Base-by-base conservation (phyloP, 2,888 invertebrate species). In the Toxonevra muliebris region DNA sequence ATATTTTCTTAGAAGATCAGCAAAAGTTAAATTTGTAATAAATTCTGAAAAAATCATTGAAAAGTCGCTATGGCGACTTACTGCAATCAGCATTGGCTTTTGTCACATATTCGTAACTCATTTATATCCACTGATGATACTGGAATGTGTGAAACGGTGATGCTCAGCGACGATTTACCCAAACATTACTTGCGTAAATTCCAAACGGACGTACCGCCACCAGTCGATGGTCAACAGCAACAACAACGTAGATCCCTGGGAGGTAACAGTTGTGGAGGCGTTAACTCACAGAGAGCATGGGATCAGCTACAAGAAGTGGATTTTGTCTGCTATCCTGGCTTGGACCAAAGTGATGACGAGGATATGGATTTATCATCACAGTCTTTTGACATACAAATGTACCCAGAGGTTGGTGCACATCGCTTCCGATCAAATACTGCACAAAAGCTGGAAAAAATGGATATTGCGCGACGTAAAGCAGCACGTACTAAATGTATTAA, bases 81-180 rank as follows among this genome's bases (percentile, higher is more conserved):
- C 85, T 96, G 97, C 85, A 95, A 97, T 86, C 92, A 92, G 85
- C 92, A 93, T 78, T 97, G 97, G 93, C 88, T 98, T 59, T 88
- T 97, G 62, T 93, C 95, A 69, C 95, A 97, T 85, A 95, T 97
- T 74, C 89, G 95, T 67, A 96, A 97, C 85, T 96, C 96, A 11
- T 98, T 96, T 86, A 94, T 97, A 81, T 94, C 95, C 30, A 95
- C 96, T 20, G 97, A 98, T 87, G 97, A 97, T 85, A 96, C 97
- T 77, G 94, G 96, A 67, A 92, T 96, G 88, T 96, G 96, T 85
- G 97, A 97, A 85, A 90, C 93, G 79, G 93, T 96, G 64, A 95
- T 97, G 92, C 89, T 92, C 43, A 92, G 92, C 65, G 95, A 96
- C 82, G 91, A 93, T 85, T 88, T 93, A 76, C 91, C 93, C 20